phyloP scores from a whole-genome alignment of 2,113 vertebrate species.

The Eonycteris spelaea region DNA sequence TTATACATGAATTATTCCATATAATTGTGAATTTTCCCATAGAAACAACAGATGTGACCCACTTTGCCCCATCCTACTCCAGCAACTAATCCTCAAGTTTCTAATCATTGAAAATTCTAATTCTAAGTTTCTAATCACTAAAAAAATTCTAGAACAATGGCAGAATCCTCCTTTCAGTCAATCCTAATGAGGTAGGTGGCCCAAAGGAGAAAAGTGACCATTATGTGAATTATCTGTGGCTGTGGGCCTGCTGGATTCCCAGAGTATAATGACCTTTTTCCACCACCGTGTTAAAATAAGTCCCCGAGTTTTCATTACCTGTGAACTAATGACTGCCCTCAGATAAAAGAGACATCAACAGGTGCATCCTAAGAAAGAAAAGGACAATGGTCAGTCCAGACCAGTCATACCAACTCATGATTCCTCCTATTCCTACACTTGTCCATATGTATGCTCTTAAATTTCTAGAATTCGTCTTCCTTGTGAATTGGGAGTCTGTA shows the following conservation, averaged over 20 bases:
- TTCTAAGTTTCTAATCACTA: background rate
- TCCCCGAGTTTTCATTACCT: constrained; percentile 74
- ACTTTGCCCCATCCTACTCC: background rate
- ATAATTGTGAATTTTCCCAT: constrained; percentile 35
- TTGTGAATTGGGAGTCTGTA: background rate
- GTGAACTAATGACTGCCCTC: constrained; percentile 84
- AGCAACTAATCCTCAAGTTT: constrained; percentile 35
- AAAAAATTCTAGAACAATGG: background rate
- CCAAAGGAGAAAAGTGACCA: constrained; percentile 29
- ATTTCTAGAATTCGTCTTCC: constrained; percentile 18
- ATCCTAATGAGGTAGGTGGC: constrained; percentile 5
- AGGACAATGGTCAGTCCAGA: constrained; percentile 30
- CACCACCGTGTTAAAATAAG: constrained; percentile 5
- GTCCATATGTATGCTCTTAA: background rate
- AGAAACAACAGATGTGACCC: constrained; percentile 7
- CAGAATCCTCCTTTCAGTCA: constrained; percentile 7
- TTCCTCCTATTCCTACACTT: background rate
- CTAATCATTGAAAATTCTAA: constrained; percentile 40
- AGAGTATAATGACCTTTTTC: background rate
- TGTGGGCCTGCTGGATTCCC: background rate
- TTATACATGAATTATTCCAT: background rate
- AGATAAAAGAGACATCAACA: constrained; percentile 84
- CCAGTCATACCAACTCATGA: background rate
- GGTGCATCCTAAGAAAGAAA: constrained; percentile 79
- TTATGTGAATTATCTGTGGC: background rate